Percentiles rank a stretch among this genome's conserved stretches.
Evolutionary conservation across 2,797 vertebrate genomes (phyloP).

Genomic region (Chlorospingus semifuscus): DNA sequence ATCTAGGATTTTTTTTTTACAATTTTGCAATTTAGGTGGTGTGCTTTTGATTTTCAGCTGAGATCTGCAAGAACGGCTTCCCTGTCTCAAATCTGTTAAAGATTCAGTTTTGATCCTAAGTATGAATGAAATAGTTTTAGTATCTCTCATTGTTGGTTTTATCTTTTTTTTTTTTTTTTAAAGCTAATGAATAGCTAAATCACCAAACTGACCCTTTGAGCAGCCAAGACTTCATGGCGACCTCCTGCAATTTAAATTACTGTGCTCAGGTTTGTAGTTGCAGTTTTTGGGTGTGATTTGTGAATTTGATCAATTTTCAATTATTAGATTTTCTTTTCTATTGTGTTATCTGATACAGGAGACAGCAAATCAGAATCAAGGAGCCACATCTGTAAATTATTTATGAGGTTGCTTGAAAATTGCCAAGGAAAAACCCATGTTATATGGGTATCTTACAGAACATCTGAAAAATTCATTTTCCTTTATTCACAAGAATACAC

Average conservation of each 20-base stretch:
- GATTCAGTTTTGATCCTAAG: not conserved
- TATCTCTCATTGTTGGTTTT: not conserved
- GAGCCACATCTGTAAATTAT: not conserved
- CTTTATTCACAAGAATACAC: accelerated
- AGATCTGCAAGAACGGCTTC: not conserved
- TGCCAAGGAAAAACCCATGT: accelerated
- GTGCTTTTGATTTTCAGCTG: not conserved
- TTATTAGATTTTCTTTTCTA: not conserved
- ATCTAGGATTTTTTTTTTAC: not conserved
- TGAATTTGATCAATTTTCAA: not conserved
- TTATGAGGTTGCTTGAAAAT: not conserved
- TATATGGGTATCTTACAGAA: not conserved
- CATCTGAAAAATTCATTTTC: not conserved
- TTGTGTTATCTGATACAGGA: not conserved
- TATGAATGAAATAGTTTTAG: not conserved
- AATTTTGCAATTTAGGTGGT: not conserved
- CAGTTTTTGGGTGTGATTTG: not conserved
- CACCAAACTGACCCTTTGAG: not conserved
- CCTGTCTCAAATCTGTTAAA: not conserved
- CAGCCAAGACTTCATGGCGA: not conserved
- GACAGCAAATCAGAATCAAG: not conserved
- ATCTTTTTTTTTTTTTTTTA: not conserved
- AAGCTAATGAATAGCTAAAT: not conserved
- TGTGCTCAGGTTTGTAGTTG: not conserved
- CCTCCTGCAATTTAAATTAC: not conserved